phyloP scores from a whole-genome alignment of 2,797 vertebrate species.

The Halcyon smyrnensis region DNA sequence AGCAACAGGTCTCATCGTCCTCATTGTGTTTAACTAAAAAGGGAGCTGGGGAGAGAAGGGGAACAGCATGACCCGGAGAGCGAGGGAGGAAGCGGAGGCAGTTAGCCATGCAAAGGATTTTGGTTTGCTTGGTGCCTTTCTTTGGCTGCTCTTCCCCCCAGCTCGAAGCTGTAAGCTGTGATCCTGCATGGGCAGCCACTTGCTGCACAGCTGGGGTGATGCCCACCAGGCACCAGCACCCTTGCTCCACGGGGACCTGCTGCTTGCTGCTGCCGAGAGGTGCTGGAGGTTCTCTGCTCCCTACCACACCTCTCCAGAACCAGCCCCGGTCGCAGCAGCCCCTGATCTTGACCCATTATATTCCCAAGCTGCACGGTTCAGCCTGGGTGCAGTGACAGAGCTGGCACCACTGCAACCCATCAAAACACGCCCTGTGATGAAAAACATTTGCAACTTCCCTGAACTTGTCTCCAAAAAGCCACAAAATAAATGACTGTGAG shows the following conservation, averaged over 20 bases:
- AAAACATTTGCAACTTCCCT: background rate
- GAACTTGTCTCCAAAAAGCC: background rate
- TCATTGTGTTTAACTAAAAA: fast-evolving
- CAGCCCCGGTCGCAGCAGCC: background rate
- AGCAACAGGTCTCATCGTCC: background rate
- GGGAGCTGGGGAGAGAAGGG: background rate
- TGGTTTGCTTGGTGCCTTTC: background rate
- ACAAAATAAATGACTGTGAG: background rate
- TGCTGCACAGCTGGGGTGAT: fast-evolving
- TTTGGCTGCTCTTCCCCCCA: fast-evolving
- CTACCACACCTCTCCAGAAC: background rate
- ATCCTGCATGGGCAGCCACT: fast-evolving
- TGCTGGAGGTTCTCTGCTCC: background rate
- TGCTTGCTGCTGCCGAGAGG: background rate
- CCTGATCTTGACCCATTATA: background rate
- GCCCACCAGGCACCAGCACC: fast-evolving
- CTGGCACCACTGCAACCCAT: background rate
- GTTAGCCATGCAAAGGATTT: background rate
- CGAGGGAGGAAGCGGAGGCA: background rate
- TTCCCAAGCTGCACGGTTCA: background rate
- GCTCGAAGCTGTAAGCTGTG: background rate
- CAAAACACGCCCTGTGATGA: fast-evolving
- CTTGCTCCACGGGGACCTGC: background rate
- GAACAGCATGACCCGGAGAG: background rate
- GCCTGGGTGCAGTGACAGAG: fast-evolving